Evolutionary conservation across 2,888 invertebrate genomes (phyloP), one percentile per base, ranked within the genome.

Genomic region (Blastobasis lacticolella): DNA sequence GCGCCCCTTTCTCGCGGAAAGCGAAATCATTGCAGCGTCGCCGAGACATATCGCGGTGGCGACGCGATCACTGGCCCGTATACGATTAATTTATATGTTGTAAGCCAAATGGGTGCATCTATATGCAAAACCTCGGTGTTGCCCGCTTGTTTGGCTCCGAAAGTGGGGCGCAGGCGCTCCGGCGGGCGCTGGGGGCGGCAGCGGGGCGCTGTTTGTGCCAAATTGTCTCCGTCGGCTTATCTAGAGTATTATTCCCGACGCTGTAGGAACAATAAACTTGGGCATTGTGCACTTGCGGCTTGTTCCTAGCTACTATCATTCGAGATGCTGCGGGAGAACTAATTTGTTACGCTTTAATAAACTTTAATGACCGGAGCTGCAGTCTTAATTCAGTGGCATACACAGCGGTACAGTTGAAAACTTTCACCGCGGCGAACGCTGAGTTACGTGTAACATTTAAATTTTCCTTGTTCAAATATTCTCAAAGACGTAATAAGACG

Each of bases 141-240:
- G 63, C 64, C 64, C 67, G 75, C 78, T 79, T 79, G 77, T 82
- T 82, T 81, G 81, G 83, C 81, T 80, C 63, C 73, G 72, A 74
- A 84, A 82, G 78, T 81, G 49, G 48, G 49, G 48, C 44, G 43
- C 45, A 5, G 6, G 5, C 7, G 42, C 9, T 42, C 10, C 42
- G 9, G 42, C 41, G 7, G 42, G 49, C 45, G 49, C 42, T 9
- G 10, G 10, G 42, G 48, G 43, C 43, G 10, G 37, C 10, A 23
- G 37, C 36, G 52, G 84, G 79, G 71, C 83, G 79, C 71, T 73
- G 78, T 75, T 77, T 78, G 82, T 87, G 87, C 87, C 88, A 88
- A 87, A 87, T 86, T 81, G 88, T 86, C 86, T 82, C 78, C 71
- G 78, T 71, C 78, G 81, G 87, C 87, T 88, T 88, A 88, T 88